Base-by-base conservation (phyloP, 2,888 invertebrate species). In the Chloroclystis v-ata region DNA sequence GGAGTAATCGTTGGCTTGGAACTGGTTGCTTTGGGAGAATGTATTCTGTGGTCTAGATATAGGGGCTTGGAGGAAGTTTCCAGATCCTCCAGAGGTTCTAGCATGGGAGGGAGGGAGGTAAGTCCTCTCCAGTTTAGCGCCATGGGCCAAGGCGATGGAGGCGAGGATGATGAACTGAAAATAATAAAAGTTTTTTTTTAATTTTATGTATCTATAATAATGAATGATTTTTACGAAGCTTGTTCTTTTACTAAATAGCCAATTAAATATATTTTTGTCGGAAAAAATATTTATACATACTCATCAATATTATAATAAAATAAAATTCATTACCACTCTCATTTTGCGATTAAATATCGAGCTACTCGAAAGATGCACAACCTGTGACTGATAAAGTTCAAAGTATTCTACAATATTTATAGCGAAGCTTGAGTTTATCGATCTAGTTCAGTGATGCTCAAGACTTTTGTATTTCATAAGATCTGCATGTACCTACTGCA, bases 21-120 rank as follows among this genome's bases (percentile, higher is more conserved):
- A 28, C 11, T 9, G 24, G 24, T 35, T 39, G 20, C 56, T 63
- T 7, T 20, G 20, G 20, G 20, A 4, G 20, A 20, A 20, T 20
- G 20, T 5, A 20, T 20, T 2, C 2, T 20, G 20, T 2, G 20
- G 20, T 20, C 56, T 63, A 8, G 63, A 47, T 24, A 67, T 37
- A 0, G 82, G 81, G 0, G 77, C 59, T 54, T 76, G 70, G 5
- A 81, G 69, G 60, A 81, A 69, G 53, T 57, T 67, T n/a, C 65
- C 72, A 0, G 75, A 69, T 28, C 79, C 82, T 11, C 75, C 78
- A 12, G 82, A 72, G 9, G 69, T 60, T 42, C 47, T 49, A 57
- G 78, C 74, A 46, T 67, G 61, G 10, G 72, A 62, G 43, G 85
- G 85, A 37, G 86, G 86, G 4, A 87, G 75, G 53, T 86, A 86